phyloP scores from a whole-genome alignment of 2,797 vertebrate genomes.

The Rhodeus uyekii region DNA sequence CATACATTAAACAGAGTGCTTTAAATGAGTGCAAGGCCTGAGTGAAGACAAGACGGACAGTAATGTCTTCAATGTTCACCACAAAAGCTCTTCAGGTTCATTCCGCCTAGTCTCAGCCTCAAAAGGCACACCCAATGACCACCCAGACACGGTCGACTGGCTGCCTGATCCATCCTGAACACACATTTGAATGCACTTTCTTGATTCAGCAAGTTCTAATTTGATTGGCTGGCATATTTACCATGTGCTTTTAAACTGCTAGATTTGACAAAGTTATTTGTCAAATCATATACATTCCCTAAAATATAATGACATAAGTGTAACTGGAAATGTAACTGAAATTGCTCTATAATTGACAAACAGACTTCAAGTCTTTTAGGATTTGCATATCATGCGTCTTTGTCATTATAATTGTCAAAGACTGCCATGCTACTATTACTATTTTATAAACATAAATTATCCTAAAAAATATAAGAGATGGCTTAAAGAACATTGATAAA shows the following conservation, averaged over 20 bases:
- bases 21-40: slow-evolving; percentile 5
- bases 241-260: neutral
- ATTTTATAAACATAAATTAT: neutral
- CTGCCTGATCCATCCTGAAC: neutral
- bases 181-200: neutral
- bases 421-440: neutral
- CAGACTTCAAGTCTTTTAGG: neutral
- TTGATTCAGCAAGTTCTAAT: neutral
- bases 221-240: neutral
- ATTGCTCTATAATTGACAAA: neutral
- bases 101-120: slow-evolving; percentile 1
- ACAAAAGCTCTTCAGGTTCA: slow-evolving; percentile 28
- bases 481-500: too few relatives aligned
- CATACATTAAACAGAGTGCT: slow-evolving; percentile 30
- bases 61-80: slow-evolving; percentile 14
- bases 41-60: slow-evolving; percentile 1
- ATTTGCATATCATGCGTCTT: neutral
- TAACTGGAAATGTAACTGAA: neutral
- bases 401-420: neutral
- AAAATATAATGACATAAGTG: neutral
- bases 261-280: neutral
- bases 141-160: too few relatives aligned
- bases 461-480: too few relatives aligned
- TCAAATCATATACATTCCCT: neutral
- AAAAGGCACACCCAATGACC: slow-evolving; percentile 4